A percentile compares a stretch with the other conserved stretches of the same genome.
Evolutionary conservation across 1,140 invertebrate genomes (phyloP).

Genomic region (Lasaia peninsularis): DNA sequence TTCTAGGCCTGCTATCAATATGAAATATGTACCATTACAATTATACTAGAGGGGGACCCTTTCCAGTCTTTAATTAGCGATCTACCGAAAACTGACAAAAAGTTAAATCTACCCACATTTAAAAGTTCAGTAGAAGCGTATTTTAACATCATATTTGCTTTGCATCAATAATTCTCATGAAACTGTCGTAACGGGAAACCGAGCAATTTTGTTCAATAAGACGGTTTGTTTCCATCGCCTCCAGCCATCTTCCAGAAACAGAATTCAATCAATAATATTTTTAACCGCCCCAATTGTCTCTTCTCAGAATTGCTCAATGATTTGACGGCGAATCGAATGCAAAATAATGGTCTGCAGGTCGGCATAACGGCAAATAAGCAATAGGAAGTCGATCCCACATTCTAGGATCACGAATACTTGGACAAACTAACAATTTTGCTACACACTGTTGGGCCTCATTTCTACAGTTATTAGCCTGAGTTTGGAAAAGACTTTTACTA

Average conservation of each 20-base stretch:
- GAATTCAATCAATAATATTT: slow-evolving; percentile 11
- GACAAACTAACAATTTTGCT: slow-evolving; percentile 46
- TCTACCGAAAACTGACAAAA: too few relatives aligned
- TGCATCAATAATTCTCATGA: neutral
- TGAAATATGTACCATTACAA: too few relatives aligned
- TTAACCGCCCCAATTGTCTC: slow-evolving; percentile 12
- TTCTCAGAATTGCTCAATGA: slow-evolving; percentile 19
- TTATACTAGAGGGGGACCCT: too few relatives aligned
- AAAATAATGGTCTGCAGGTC: slow-evolving; percentile 36
- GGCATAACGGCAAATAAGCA: slow-evolving; percentile 34
- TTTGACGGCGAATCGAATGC: slow-evolving; percentile 32
- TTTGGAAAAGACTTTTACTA: neutral
- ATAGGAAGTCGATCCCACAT: slow-evolving; percentile 29
- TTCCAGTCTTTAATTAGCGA: too few relatives aligned
- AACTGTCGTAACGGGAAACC: slow-evolving; percentile 8
- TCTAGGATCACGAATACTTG: slow-evolving; percentile 21
- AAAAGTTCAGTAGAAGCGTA: too few relatives aligned
- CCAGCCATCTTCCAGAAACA: neutral
- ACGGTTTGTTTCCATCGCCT: slow-evolving; percentile 8
- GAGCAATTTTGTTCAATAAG: neutral
- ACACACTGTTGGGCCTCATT: slow-evolving; percentile 36
- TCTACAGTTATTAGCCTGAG: slow-evolving; percentile 23
- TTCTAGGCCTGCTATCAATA: too few relatives aligned
- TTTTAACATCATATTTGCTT: too few relatives aligned
- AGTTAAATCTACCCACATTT: too few relatives aligned